Percentiles rank a stretch among this genome's conserved stretches.
phyloP scores from a whole-genome alignment of 2,113 vertebrate genomes.

The Tachysurus fulvidraco region DNA sequence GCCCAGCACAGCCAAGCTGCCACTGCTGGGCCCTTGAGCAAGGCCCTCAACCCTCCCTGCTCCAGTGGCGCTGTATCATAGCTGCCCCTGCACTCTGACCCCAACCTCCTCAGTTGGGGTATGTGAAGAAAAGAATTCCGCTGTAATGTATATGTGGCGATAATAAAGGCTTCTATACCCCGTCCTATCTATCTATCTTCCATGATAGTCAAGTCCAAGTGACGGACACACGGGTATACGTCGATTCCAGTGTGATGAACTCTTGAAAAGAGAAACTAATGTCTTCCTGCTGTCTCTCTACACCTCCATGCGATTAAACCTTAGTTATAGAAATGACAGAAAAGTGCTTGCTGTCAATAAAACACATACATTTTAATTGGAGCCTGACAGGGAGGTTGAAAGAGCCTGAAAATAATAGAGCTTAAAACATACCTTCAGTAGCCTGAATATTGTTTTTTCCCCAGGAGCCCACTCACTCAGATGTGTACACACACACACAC shows the following conservation, averaged over 20 bases:
- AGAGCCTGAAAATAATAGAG: constrained; percentile 48
- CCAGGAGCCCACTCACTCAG: constrained; percentile 32
- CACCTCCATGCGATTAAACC: constrained; percentile 10
- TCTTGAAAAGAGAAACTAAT: background rate
- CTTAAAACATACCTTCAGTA: constrained; percentile 48
- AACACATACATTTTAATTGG: constrained; percentile 61
- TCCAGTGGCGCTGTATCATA: too few relatives aligned
- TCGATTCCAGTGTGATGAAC: constrained; percentile 8
- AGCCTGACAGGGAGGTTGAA: constrained; percentile 38
- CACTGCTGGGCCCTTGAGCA: too few relatives aligned
- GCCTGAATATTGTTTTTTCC: constrained; percentile 34
- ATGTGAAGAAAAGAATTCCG: too few relatives aligned
- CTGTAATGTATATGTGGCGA: too few relatives aligned
- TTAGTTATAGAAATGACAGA: constrained; percentile 26
- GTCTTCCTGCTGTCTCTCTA: background rate
- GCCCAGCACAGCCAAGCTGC: too few relatives aligned
- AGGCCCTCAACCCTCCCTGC: too few relatives aligned
- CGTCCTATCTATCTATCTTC: too few relatives aligned
- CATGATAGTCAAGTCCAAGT: background rate
- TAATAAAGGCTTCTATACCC: too few relatives aligned
- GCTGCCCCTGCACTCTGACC: too few relatives aligned
- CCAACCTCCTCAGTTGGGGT: too few relatives aligned
- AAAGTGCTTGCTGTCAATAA: constrained; percentile 42
- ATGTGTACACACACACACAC: background rate
- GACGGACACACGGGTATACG: background rate